Evolutionary conservation across 2,797 vertebrate genomes (phyloP).

Genomic region (Moxostoma hubbsi): DNA sequence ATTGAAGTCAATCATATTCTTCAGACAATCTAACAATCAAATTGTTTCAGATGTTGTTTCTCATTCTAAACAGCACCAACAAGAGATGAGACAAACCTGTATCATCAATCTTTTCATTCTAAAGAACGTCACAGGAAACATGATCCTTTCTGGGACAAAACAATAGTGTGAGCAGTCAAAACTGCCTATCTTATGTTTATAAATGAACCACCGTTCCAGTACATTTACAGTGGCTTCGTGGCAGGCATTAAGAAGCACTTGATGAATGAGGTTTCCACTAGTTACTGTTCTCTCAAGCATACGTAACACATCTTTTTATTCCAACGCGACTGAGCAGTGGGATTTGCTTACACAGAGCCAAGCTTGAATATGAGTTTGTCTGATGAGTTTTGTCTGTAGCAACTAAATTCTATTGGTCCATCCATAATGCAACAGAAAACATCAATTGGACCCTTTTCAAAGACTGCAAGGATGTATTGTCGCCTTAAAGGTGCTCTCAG

Average conservation of each 20-base stretch:
- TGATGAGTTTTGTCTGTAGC: slow-evolving; percentile 6
- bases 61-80: not conserved
- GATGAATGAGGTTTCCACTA: slow-evolving; percentile 82
- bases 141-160: slow-evolving; percentile 46
- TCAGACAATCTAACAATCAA: not conserved
- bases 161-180: slow-evolving; percentile 60
- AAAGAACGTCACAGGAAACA: slow-evolving; percentile 46
- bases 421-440: slow-evolving; percentile 41
- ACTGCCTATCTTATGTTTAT: slow-evolving; percentile 58
- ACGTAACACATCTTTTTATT: slow-evolving; percentile 57
- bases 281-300: slow-evolving; percentile 79
- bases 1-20: not conserved
- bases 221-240: slow-evolving; percentile 77
- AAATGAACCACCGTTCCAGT: slow-evolving; percentile 75
- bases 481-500: no score
- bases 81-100: slow-evolving; percentile 30
- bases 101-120: slow-evolving; percentile 43
- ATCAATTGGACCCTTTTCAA: not conserved
- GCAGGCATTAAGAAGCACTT: slow-evolving; percentile 74
- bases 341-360: slow-evolving; percentile 51
- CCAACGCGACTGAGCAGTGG: slow-evolving; percentile 31
- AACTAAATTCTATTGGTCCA: slow-evolving; percentile 30
- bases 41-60: not conserved
- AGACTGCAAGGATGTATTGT: no score
- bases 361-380: slow-evolving; percentile 51